These are phyloP conservation scores for Sphaeramia orbicularis DNA, from an alignment of 2,797 vertebrate genomes.

Conservation along the genomic window DNA sequence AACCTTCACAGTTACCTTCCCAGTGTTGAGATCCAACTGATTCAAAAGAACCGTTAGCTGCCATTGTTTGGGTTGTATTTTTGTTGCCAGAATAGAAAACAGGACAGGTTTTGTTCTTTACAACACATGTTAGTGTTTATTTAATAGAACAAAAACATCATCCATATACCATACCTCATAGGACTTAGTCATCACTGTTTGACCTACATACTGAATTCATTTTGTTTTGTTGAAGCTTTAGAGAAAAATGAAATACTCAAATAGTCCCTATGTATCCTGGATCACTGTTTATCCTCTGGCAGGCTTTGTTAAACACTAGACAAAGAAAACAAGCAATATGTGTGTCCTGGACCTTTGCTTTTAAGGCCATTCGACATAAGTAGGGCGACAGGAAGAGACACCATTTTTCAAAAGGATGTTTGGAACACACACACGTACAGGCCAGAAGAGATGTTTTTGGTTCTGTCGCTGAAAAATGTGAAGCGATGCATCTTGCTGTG, in stretches of 20 bases:
- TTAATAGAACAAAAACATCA: background rate
- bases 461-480: slow-evolving; percentile 52
- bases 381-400: slow-evolving; percentile 58
- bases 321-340: slow-evolving; percentile 11
- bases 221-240: background rate
- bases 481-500: slow-evolving; percentile 48
- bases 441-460: slow-evolving; percentile 50
- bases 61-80: too few species aligned
- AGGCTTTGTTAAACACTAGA: slow-evolving; percentile 27
- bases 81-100: too few species aligned
- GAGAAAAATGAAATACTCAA: background rate
- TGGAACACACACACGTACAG: slow-evolving; percentile 25
- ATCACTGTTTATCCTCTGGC: slow-evolving; percentile 22
- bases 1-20: too few species aligned
- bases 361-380: slow-evolving; percentile 44
- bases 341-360: slow-evolving; percentile 19
- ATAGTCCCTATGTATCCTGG: slow-evolving; percentile 9
- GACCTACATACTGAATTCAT: slow-evolving; percentile 7
- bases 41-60: too few species aligned
- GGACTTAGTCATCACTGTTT: slow-evolving; percentile 1
- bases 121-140: too few species aligned
- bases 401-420: slow-evolving; percentile 52
- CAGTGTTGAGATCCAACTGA: too few species aligned
- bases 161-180: background rate
- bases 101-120: too few species aligned